Base-by-base conservation (phyloP, 2,888 invertebrate genomes). In the Cistogaster globosa region DNA sequence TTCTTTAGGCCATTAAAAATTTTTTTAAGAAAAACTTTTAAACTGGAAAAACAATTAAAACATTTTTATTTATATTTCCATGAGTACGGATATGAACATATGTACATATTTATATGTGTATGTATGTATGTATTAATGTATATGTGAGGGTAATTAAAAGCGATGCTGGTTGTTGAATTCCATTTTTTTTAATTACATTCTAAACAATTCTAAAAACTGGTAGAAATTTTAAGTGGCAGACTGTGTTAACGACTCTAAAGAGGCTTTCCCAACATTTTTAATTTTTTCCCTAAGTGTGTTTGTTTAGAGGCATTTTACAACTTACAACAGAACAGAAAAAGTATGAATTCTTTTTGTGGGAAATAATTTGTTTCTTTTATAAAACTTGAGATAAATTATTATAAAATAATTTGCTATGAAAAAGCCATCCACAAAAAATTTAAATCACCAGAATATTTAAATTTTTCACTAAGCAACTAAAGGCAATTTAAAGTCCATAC, bases 201-300 rank as follows among this genome's bases (percentile, higher is more conserved):
- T 12, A 18, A 8, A 53, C 20, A 53, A 53, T 18, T 53, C 51
- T 53, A 18, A 7, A 38, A 53, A 69, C 51, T 67, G 67, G 58
- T 48, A 42, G 51, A 78, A 42, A 45, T 45, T 45, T 18, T 45
- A 69, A 69, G 53, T 78, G 60, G 68, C 42, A 32, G 69, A 63
- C 48, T 75, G 45, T 63, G 76, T 76, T 76, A 76, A 80, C 80
- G 80, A 81, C 71, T 68, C 57, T 77, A 84, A 55, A 72, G 48
- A 57, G 48, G 38, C 16, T 22, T 68, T 77, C 38, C 22, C 26
- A 77, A 60, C 60, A 77, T 58, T 68, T 68, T 36, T 18, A 45
- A 32, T 65, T 32, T 36, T 68, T 51, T 38, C 32, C 1, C 26
- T 45, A 22, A 12, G 1, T 14, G 22, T 20, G 32, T 48, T 62